These are phyloP conservation scores for Hippocampus guttulatus DNA, from an alignment of 2,113 vertebrate genomes.

Conservation along the genomic window DNA sequence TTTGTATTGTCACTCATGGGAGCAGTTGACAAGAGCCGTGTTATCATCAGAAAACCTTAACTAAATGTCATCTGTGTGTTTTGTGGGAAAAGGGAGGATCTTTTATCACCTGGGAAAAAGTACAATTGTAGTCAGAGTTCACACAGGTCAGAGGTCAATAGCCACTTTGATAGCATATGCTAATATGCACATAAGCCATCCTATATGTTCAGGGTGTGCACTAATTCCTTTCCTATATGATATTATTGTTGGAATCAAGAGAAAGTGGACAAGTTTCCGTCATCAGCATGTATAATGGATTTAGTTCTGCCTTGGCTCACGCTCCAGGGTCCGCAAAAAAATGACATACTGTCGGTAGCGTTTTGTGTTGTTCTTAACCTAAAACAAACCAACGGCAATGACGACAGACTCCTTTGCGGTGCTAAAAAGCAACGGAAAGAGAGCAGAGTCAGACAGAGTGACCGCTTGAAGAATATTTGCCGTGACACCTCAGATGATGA, in stretches of 20 bases:
- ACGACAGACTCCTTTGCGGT: neutral
- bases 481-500: slow-evolving; percentile 63
- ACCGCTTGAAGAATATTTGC: slow-evolving; percentile 57
- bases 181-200: neutral
- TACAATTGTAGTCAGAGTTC: neutral
- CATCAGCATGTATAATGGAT: neutral
- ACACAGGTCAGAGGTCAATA: slow-evolving; percentile 4
- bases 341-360: neutral
- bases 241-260: neutral
- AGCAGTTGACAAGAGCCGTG: neutral
- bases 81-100: slow-evolving; percentile 15
- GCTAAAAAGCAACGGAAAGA: neutral
- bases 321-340: neutral
- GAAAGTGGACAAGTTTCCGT: neutral
- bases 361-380: neutral
- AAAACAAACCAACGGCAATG: neutral
- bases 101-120: neutral
- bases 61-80: slow-evolving; percentile 31
- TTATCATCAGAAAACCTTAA: slow-evolving; percentile 2
- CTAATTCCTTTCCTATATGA: neutral
- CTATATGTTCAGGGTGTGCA: neutral
- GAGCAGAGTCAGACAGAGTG: slow-evolving; percentile 1
- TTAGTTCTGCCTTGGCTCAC: neutral
- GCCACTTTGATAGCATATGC: slow-evolving; percentile 4
- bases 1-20: slow-evolving; percentile 1